Conservation (phyloP, 2,797 vertebrate genomes). For the Eupleurogrammus muticus region DNA sequence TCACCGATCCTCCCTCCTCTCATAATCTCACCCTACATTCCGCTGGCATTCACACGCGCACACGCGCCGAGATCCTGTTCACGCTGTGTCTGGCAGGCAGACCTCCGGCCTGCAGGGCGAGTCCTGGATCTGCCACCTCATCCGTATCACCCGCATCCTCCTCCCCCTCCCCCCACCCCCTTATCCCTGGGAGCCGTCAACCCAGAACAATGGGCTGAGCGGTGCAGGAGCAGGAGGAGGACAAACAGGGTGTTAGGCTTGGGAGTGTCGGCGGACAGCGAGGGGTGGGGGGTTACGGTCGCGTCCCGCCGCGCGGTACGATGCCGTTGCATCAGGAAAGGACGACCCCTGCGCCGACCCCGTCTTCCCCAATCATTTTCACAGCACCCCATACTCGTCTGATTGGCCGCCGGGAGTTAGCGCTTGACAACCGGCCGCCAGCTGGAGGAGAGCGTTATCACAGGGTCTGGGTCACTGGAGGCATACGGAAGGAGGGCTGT, state of each 20-base stretch:
- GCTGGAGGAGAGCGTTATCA: slow-evolving; percentile 42
- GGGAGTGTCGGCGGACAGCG: slow-evolving; percentile 64
- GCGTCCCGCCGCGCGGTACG: slow-evolving; percentile 52
- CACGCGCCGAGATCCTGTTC: slow-evolving; percentile 39
- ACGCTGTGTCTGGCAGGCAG: slow-evolving; percentile 69
- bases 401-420: slow-evolving; percentile 62
- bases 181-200: slow-evolving; percentile 69
- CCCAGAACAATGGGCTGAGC: slow-evolving; percentile 57
- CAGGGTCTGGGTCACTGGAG: slow-evolving; percentile 54
- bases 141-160: slow-evolving; percentile 47
- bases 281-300: slow-evolving; percentile 68
- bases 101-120: slow-evolving; percentile 65
- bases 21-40: slow-evolving; percentile 22
- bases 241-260: slow-evolving; percentile 49
- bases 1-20: background rate
- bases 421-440: slow-evolving; percentile 48
- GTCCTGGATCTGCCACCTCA: slow-evolving; percentile 65
- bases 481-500: slow-evolving; percentile 62
- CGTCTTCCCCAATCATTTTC: slow-evolving; percentile 54
- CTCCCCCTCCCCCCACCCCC: too few relatives aligned
- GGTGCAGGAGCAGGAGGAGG: slow-evolving; percentile 31
- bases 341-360: slow-evolving; percentile 51
- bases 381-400: slow-evolving; percentile 9
- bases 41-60: slow-evolving; percentile 6
- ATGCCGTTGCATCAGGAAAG: slow-evolving; percentile 54